Conservation (phyloP, 2,797 vertebrate species). For the Xiphophorus birchmanni region DNA sequence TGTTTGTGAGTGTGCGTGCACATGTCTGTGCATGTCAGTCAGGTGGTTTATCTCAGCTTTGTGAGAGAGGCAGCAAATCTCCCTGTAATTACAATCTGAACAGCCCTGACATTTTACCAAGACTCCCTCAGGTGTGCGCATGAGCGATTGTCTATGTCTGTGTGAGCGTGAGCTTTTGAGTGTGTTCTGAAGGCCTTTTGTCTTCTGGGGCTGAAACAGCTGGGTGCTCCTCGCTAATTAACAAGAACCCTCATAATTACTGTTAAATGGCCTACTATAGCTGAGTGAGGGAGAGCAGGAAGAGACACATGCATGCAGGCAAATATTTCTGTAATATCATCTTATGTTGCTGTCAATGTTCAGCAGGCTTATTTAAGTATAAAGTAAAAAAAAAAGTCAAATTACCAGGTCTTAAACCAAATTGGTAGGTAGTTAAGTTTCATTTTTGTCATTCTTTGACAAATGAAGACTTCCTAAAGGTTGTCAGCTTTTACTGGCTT, state of each 20-base stretch:
- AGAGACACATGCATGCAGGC: slow-evolving; percentile 28
- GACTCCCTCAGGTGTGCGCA: slow-evolving; percentile 64
- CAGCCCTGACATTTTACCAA: slow-evolving; percentile 74
- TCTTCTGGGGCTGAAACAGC: slow-evolving; percentile 78
- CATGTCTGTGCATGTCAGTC: slow-evolving; percentile 48
- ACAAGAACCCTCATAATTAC: slow-evolving; percentile 77
- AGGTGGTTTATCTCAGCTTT: slow-evolving; percentile 69
- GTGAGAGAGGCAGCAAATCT: slow-evolving; percentile 68
- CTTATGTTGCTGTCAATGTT: slow-evolving; percentile 4
- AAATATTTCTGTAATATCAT: slow-evolving; percentile 41
- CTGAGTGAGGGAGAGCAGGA: slow-evolving; percentile 41
- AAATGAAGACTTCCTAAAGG: background rate
- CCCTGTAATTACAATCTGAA: slow-evolving; percentile 77
- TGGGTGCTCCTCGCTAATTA: slow-evolving; percentile 79
- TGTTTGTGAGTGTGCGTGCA: slow-evolving; percentile 23
- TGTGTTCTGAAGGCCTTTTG: slow-evolving; percentile 65
- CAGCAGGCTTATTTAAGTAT: background rate
- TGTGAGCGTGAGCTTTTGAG: slow-evolving; percentile 32
- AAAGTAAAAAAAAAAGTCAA: background rate
- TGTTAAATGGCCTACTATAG: slow-evolving; percentile 72
- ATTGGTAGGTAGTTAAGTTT: background rate
- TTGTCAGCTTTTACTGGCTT: background rate
- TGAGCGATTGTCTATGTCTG: slow-evolving; percentile 34
- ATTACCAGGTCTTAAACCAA: background rate
- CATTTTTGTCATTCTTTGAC: background rate